Conservation (phyloP, 2,113 vertebrate species). For the Electrona antarctica region DNA sequence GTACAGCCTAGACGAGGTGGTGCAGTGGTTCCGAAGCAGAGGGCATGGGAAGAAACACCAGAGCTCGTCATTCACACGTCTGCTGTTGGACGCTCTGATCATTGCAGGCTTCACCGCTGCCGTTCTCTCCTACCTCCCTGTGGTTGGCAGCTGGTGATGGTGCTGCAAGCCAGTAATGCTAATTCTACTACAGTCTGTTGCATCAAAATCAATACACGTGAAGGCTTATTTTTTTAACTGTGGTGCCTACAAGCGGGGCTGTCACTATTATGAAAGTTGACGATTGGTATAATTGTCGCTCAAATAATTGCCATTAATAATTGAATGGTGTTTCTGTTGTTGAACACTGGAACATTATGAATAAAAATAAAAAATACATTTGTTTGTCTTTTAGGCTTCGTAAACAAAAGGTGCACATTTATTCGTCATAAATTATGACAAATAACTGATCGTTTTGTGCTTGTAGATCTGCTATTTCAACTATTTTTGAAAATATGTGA, state of each 20-base stretch:
- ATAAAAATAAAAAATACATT: no score
- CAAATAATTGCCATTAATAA: no score
- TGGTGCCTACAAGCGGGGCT: no score
- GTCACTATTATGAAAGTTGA: background rate
- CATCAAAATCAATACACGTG: no score
- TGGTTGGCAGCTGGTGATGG: conserved; percentile 42
- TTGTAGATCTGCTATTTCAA: no score
- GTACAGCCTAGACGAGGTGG: conserved; percentile 84
- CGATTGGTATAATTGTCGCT: background rate
- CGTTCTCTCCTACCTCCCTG: conserved; percentile 78
- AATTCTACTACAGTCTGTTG: no score
- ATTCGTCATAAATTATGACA: no score
- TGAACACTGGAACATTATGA: background rate
- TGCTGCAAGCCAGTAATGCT: no score
- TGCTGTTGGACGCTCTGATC: conserved; percentile 71
- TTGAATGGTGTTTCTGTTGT: background rate
- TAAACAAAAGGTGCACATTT: no score
- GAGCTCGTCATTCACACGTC: conserved; percentile 8
- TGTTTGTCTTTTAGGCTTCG: background rate
- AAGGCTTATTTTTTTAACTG: no score
- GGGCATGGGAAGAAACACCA: conserved; percentile 78
- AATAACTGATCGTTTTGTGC: no score
- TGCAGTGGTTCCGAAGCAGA: conserved; percentile 86
- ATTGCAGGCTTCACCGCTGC: conserved; percentile 70
- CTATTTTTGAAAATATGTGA: no score